phyloP scores from a whole-genome alignment of 2,113 vertebrate species.

The Lonchura striata region DNA sequence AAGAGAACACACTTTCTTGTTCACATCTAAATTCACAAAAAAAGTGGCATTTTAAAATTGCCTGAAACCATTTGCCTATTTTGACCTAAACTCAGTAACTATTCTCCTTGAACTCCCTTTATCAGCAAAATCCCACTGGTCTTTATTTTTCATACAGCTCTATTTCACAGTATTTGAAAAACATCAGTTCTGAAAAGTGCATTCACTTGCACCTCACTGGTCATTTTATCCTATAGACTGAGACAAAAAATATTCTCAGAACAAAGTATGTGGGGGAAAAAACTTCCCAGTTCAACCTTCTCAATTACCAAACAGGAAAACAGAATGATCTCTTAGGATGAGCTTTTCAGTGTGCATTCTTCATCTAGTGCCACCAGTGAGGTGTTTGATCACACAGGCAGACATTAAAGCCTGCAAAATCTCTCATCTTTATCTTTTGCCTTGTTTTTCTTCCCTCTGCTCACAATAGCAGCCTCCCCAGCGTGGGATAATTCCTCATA shows the following conservation, averaged over 20 bases:
- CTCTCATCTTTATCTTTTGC: background rate
- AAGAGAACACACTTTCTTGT: background rate
- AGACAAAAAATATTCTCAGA: background rate
- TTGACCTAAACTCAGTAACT: background rate
- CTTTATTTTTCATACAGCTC: background rate
- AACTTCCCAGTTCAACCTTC: background rate
- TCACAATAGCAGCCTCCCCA: background rate
- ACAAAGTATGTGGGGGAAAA: background rate
- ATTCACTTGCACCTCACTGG: background rate
- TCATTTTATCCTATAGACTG: background rate
- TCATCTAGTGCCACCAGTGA: background rate
- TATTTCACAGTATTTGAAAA: background rate
- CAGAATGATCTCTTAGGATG: background rate
- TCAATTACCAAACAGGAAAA: constrained; percentile 1
- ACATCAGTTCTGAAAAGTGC: background rate
- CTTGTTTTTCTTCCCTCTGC: constrained; percentile 19
- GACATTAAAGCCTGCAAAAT: background rate
- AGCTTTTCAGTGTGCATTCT: background rate
- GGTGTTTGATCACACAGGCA: constrained; percentile 1
- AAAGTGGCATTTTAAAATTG: background rate
- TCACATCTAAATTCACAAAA: background rate
- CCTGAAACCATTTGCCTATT: background rate
- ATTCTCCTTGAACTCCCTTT: background rate
- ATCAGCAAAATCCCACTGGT: background rate
- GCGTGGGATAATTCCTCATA: constrained; percentile 34